Base-by-base conservation (phyloP, 2,113 vertebrate species). In the Eretmochelys imbricata region DNA sequence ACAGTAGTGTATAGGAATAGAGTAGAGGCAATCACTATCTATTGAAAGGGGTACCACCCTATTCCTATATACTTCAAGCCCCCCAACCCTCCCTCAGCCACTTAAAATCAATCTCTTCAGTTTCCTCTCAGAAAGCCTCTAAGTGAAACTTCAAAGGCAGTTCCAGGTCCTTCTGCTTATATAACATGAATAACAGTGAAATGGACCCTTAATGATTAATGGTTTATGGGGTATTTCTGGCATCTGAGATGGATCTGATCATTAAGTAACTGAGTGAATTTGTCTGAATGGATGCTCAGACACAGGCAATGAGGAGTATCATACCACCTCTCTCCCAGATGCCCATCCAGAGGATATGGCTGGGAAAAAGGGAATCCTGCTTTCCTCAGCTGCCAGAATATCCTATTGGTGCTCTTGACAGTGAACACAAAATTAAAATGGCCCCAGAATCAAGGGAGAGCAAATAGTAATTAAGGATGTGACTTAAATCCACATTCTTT, bases 91-190 rank as follows among this genome's bases (percentile, higher is more conserved):
- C 7, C 87, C 22, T 96, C 87, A 89, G 65, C 92, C 57, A 82
- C 65, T 72, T 72, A 72, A 72, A 72, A 72, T 38, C 65, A 72
- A 10, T 20, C 35, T 85, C 76, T 88, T 4, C 93, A 78, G 91
- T 50, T 53, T 57, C 38, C 75, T 85, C 94, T 94, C 92, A 85
- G 81, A 79, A 94, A 16, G 0, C 54, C 89, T 94, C 88, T 54
- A 69, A 93, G 83, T n/a, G 59, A 87, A 93, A 65, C 5, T 82
- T n/a, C 85, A 85, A 88, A 95, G 88, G 92, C 93, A 88, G 92
- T 93, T 93, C 29, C 57, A 57, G 57, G 84, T 0, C 0, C 83
- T 81, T 92, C 1, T 0, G 24, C 27, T 76, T 57, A 69, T 75
- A 82, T 79, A 27, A 54, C 89, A 75, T 54, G 54, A 50, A 85